A percentile compares a stretch with the other conserved stretches of the same genome.
These are phyloP conservation scores for Sinosuthora webbiana DNA, from an alignment of 2,113 vertebrate genomes.

Conservation along the genomic window DNA sequence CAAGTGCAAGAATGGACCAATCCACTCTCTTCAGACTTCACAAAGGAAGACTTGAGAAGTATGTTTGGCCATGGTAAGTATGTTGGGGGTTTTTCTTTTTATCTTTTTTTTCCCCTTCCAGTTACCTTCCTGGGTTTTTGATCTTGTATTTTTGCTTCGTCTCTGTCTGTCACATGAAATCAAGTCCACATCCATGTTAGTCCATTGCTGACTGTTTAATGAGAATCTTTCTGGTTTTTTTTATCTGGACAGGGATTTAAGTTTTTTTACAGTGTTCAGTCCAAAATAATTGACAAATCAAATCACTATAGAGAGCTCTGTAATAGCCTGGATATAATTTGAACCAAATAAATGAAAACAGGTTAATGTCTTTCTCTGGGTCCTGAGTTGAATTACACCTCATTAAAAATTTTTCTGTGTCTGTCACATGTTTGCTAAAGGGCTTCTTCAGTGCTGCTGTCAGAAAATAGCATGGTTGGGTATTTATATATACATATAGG, in stretches of 20 bases:
- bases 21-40: conserved; percentile 78
- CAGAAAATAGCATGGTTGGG: not conserved
- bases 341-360: not conserved
- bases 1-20: conserved; percentile 93
- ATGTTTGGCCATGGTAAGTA: conserved; percentile 77
- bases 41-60: conserved; percentile 73
- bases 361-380: not conserved
- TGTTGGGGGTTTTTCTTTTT: not conserved
- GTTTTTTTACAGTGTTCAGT: not conserved
- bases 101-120: not conserved
- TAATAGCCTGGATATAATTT: not conserved
- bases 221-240: not conserved
- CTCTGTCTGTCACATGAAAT: not conserved
- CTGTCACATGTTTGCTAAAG: not conserved
- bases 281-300: not conserved
- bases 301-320: not conserved
- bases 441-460: not conserved
- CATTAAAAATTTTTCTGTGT: not conserved
- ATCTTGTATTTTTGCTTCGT: not conserved
- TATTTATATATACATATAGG: not conserved
- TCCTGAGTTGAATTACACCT: not conserved
- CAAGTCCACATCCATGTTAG: not conserved
- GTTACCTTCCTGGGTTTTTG: not conserved
- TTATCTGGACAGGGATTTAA: not conserved
- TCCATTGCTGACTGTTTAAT: not conserved